These are phyloP conservation scores for Sarcophaga variegata DNA, from an alignment of 2,888 invertebrate species.

Conservation along the genomic window DNA sequence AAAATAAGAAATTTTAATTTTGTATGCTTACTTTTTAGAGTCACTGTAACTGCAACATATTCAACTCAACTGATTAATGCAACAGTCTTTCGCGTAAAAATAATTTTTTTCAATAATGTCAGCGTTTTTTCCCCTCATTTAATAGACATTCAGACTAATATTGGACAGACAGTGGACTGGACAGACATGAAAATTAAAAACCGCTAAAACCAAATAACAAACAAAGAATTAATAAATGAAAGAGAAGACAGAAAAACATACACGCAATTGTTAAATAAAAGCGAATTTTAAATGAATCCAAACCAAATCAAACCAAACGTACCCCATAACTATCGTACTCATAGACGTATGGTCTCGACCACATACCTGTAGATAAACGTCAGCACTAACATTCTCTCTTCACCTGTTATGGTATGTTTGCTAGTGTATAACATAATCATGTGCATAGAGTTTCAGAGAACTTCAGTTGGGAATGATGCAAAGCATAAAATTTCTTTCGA, in stretches of 20 bases:
- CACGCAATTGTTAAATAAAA: slow-evolving; percentile 60
- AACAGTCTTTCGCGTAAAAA: slow-evolving; percentile 17
- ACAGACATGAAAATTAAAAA: slow-evolving; percentile 32
- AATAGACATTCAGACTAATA: slow-evolving; percentile 29
- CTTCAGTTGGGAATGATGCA: too few relatives aligned
- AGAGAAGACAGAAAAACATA: slow-evolving; percentile 33
- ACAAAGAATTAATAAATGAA: not conserved
- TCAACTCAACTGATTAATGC: slow-evolving; percentile 36
- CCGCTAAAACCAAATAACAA: slow-evolving; percentile 40
- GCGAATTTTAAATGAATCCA: slow-evolving; percentile 23
- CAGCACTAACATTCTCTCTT: too few relatives aligned
- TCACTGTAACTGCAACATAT: slow-evolving; percentile 6
- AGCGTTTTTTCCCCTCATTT: slow-evolving; percentile 25
- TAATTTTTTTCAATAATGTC: slow-evolving; percentile 45
- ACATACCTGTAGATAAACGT: too few relatives aligned
- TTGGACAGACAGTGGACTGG: not conserved
- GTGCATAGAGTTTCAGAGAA: too few relatives aligned
- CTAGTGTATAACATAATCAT: too few relatives aligned
- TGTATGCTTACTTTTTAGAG: not conserved
- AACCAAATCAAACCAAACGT: not conserved
- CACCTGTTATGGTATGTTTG: too few relatives aligned
- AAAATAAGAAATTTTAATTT: not conserved
- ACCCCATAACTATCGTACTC: not conserved
- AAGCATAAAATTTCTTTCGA: slow-evolving; percentile 8
- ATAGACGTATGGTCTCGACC: not conserved